Evolutionary conservation across 30 jellyfish, hydroid and myxozoan species (phyloP).

Genomic region (Aurelia sp.): DNA sequence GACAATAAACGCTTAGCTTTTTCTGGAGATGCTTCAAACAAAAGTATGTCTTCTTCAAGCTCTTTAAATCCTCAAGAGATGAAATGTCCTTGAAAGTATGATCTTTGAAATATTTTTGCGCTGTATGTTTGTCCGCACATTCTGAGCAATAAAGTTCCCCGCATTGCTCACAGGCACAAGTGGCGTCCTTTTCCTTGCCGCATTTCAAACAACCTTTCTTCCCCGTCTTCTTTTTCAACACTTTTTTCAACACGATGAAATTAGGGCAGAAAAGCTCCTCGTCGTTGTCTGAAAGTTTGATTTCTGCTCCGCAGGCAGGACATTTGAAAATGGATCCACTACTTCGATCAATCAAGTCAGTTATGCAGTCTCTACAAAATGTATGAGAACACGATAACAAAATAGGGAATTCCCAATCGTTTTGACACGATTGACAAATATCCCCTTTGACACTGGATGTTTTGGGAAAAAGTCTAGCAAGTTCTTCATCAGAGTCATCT

Average conservation of each 20-base stretch:
- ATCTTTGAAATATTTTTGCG: constrained; percentile 51
- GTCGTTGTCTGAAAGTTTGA: constrained; percentile 72
- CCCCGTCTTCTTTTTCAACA: constrained; percentile 25
- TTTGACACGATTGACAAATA: constrained; percentile 76
- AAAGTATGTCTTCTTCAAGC: constrained; percentile 60
- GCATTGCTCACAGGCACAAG: constrained; percentile 79
- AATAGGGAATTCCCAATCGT: constrained; percentile 75
- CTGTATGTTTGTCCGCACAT: constrained; percentile 73
- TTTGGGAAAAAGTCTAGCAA: background rate
- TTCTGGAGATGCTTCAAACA: constrained; percentile 82
- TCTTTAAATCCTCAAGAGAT: constrained; percentile 58
- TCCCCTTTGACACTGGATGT: background rate
- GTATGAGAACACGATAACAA: constrained; percentile 92
- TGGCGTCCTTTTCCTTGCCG: constrained; percentile 59
- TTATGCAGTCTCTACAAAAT: constrained; percentile 92
- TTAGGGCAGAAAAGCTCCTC: constrained; percentile 99
- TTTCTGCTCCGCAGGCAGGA: constrained; percentile 79
- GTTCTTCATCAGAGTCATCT: background rate
- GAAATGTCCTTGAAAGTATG: constrained; percentile 51
- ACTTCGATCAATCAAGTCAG: constrained; percentile 83
- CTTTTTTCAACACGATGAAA: constrained; percentile 66
- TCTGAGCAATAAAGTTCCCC: constrained; percentile 79
- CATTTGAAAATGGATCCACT: constrained; percentile 65
- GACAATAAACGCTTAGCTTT: constrained; percentile 67
- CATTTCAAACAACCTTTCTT: constrained; percentile 62